Percentiles rank a stretch among this genome's conserved stretches.
Evolutionary conservation across 1,140 invertebrate species (phyloP).

Genomic region (Potamilus streckersoni): DNA sequence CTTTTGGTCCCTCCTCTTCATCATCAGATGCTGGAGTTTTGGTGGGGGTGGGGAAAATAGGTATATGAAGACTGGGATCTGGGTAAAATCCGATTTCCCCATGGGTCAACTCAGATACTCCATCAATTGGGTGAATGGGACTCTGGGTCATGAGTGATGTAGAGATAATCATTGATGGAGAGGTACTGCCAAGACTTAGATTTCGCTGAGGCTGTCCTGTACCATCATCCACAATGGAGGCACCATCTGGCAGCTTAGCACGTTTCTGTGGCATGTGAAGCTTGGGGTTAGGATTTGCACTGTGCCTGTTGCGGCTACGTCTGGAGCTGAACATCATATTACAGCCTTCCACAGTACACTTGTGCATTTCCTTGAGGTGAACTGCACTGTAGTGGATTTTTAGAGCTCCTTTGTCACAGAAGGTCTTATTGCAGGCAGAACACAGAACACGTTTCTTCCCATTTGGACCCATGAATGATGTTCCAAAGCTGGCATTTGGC

Average conservation of each 20-base stretch:
- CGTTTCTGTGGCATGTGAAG: constrained; percentile 88
- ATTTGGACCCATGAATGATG: constrained; percentile 63
- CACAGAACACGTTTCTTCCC: constrained; percentile 93
- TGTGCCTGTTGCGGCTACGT: constrained; percentile 94
- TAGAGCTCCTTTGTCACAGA: constrained; percentile 97
- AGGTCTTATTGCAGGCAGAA: constrained; percentile 98
- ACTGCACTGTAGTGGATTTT: constrained; percentile 99
- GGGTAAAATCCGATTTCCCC: constrained; percentile 52
- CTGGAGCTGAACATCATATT: constrained; percentile 99
- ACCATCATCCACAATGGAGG: constrained; percentile 47
- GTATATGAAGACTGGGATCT: constrained; percentile 54
- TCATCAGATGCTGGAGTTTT: constrained; percentile 54
- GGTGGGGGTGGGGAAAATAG: constrained; percentile 54
- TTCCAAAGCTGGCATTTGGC: constrained; percentile 72
- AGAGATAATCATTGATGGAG: constrained; percentile 54
- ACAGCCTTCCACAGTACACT: constrained; percentile 98
- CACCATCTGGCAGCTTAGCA: constrained; percentile 53
- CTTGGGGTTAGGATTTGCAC: constrained; percentile 98
- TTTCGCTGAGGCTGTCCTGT: constrained; percentile 22
- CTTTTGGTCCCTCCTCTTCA: constrained; percentile 45
- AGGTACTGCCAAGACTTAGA: constrained; percentile 26
- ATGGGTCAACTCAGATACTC: constrained; percentile 10
- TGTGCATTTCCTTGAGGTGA: constrained; percentile 98
- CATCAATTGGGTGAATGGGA: constrained; percentile 29
- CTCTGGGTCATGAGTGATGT: constrained; percentile 32